phyloP scores from a whole-genome alignment of 1,140 invertebrate genomes.

The Hermetia illucens region DNA sequence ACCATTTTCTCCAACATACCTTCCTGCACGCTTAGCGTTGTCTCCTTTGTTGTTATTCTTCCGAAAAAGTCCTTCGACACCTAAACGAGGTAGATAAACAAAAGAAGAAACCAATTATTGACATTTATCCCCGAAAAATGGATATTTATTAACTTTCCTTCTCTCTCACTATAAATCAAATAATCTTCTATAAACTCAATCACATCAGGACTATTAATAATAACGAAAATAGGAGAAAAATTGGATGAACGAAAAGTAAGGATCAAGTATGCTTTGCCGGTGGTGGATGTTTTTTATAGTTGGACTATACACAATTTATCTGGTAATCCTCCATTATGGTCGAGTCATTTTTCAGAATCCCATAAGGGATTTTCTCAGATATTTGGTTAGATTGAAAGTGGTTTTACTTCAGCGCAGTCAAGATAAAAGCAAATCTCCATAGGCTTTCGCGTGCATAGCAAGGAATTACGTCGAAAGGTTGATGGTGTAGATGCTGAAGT shows the following conservation, averaged over 20 bases:
- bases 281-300: slow-evolving; percentile 1
- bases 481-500: too few species aligned
- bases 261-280: too few species aligned
- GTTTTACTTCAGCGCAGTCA: background rate
- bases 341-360: slow-evolving; percentile 13
- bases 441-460: too few species aligned
- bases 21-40: slow-evolving; percentile 19
- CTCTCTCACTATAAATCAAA: too few species aligned
- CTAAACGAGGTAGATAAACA: slow-evolving; percentile 36
- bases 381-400: slow-evolving; percentile 1
- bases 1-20: slow-evolving; percentile 13
- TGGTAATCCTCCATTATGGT: slow-evolving; percentile 22
- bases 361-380: slow-evolving; percentile 22
- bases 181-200: too few species aligned
- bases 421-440: too few species aligned
- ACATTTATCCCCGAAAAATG: too few species aligned
- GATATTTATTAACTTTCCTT: too few species aligned
- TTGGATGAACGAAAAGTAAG: too few species aligned
- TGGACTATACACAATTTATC: slow-evolving; percentile 4
- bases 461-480: too few species aligned
- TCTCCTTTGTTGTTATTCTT: slow-evolving; percentile 34
- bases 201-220: too few species aligned
- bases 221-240: too few species aligned
- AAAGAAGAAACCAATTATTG: slow-evolving; percentile 1
- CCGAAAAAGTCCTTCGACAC: slow-evolving; percentile 58